Evolutionary conservation across 2,797 vertebrate species (phyloP).

Genomic region (Enteromius treurensis): DNA sequence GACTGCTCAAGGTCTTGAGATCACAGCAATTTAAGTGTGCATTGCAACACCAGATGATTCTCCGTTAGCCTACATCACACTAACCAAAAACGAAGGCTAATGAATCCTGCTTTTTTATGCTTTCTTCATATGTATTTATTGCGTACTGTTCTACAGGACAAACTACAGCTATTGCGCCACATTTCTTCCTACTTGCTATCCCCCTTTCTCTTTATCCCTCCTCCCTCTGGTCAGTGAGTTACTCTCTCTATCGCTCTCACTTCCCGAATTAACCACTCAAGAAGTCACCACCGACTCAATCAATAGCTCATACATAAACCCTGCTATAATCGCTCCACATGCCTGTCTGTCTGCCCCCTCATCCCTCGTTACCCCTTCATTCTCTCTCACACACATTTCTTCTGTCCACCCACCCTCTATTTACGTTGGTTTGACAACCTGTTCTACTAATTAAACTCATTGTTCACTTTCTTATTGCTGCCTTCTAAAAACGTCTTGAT

Average conservation of each 20-base stretch:
- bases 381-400: conserved; percentile 55
- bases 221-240: conserved; percentile 79
- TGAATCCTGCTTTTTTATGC: background rate
- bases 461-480: conserved; percentile 45
- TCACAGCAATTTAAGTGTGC: conserved; percentile 28
- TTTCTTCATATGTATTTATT: background rate
- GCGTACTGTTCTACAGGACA: conserved; percentile 28
- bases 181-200: conserved; percentile 57
- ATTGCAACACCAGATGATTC: conserved; percentile 17
- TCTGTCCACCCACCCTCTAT: conserved; percentile 50
- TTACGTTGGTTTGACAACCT: conserved; percentile 13
- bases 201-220: conserved; percentile 59
- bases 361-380: conserved; percentile 66
- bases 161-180: conserved; percentile 35
- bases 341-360: conserved; percentile 65
- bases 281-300: conserved; percentile 88
- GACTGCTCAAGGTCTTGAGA: conserved; percentile 29
- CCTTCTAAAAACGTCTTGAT: conserved; percentile 35
- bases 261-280: conserved; percentile 89
- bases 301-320: conserved; percentile 89
- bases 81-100: background rate
- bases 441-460: conserved; percentile 15
- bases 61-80: background rate
- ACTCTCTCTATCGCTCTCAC: conserved; percentile 85
- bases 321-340: conserved; percentile 78